Base-by-base conservation (phyloP, 2,888 invertebrate species). In the Dorcus hopei region DNA sequence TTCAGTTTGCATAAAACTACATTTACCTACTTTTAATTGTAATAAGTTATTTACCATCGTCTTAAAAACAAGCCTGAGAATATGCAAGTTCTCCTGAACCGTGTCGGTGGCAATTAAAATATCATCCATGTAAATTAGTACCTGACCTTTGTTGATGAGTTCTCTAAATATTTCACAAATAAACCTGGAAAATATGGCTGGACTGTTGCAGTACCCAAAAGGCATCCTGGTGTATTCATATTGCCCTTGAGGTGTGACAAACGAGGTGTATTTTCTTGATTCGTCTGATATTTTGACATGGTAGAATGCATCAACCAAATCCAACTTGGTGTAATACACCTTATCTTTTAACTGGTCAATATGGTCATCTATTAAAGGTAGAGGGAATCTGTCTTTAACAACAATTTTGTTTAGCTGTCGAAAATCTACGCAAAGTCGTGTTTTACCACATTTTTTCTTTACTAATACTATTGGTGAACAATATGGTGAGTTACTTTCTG, bases 171-270 rank as follows among this genome's bases (percentile, higher is more conserved):
- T 50, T 38, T 26, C 23, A 52, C 43, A 38, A 9, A 52, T 14
- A 43, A 40, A 59, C 16, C 56, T 14, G 40, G 48, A 48, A 41
- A 57, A 59, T 3, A 43, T 26, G 39, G 55, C 45, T 7, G 50
- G 54, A 38, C 50, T 54, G 16, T 58, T 58, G 14, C 42, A 33
- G n/a, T n/a, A n/a, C n/a, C n/a, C n/a, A n/a, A n/a, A n/a, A n/a
- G n/a, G n/a, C n/a, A n/a, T n/a, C n/a, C 41, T 45, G 14, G 43
- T 9, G 43, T 49, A 60, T 39, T 60, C 57, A 40, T 33, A 60
- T 33, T 60, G 60, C 0, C 60, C 57, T n/a, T 41, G 14, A 14
- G 40, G 57, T 3, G 60, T 60, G 2, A 60, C 48, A 45, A 60
- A 60, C 38, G 57, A 60, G 3, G 54, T 54, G 40, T 47, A 60